Percentiles rank a stretch among this genome's conserved stretches.
Conservation (phyloP, 2,888 invertebrate species). For the Aspidapion aeneum region DNA sequence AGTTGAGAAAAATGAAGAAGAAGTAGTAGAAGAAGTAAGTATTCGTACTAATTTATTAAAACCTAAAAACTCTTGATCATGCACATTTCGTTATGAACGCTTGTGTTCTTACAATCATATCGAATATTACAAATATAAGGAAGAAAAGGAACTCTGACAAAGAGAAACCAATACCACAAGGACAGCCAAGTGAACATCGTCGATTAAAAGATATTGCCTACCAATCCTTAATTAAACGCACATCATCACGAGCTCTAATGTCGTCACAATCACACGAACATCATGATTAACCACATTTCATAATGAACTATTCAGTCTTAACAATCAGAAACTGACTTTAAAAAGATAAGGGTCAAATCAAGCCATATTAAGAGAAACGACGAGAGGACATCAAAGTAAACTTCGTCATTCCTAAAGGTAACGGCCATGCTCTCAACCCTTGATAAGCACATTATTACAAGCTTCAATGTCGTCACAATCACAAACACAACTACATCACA, state of each 20-base stretch:
- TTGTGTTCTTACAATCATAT: no score
- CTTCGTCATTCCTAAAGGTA: conserved; percentile 14
- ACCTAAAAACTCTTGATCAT: not conserved
- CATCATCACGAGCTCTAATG: conserved; percentile 15
- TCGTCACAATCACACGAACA: conserved; percentile 37
- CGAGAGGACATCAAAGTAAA: not conserved
- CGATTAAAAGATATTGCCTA: conserved; percentile 4
- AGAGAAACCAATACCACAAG: not conserved
- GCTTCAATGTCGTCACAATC: conserved; percentile 16
- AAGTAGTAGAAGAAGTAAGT: conserved; percentile 63
- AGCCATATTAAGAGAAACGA: not conserved
- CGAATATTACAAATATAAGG: no score
- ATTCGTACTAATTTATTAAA: not conserved
- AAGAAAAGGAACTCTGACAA: not conserved
- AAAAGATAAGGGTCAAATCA: no score
- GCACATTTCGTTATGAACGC: no score
- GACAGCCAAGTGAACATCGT: conserved; percentile 6
- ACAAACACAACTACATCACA: no score
- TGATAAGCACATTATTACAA: conserved; percentile 15
- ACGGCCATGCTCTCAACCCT: conserved; percentile 7
- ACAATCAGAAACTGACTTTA: no score
- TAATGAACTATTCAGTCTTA: no score
- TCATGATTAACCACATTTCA: not conserved
- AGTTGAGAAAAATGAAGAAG: conserved; percentile 73
- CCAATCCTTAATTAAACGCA: conserved; percentile 15